Base-by-base conservation (phyloP, 2,888 invertebrate species). In the Unio delphinus region DNA sequence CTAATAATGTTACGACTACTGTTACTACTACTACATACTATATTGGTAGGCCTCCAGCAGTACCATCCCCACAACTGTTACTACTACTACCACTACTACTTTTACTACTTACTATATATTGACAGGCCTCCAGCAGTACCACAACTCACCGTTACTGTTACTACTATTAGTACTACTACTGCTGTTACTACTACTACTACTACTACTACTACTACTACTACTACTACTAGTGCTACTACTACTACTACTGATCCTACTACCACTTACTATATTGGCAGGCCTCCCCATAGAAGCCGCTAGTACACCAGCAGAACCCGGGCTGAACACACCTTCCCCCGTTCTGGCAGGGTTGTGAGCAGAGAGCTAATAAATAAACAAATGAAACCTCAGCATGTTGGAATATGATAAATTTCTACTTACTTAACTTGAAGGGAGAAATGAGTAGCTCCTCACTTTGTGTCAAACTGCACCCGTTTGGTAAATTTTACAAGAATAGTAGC, bases 251-350 rank as follows among this genome's bases (percentile, higher is more conserved):
- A 4, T 11, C 5, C 3, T 23, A 70, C 8, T 45, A 15, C 15
- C 61, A 76, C 86, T 81, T 77, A 87, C 86, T 85, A 67, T 76
- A 83, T 80, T 86, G 83, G 68, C 87, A 87, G 11, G 83, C 81
- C 64, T 81, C 83, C 23, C 88, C 88, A 65, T 80, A 83, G 73
- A 80, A 87, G n/a, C 86, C 86, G 18, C 75, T 78, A 23, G 80
- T 78, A 71, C 86, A 87, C 84, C 83, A 84, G 80, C 96, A 97
- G 6, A 93, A 92, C 86, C 96, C 94, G n/a, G 93, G 92, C 0
- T 94, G 92, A 0, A 96, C 91, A 87, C 97, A 97, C n/a, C 93
- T 92, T 0, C 96, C 97, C 0, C 94, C 95, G 86, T 96, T 95
- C 74, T 92, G 89, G 84, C 97, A 97, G 0, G 94, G 92, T 1